phyloP scores from a whole-genome alignment of 2,113 vertebrate genomes.

The Talpa occidentalis region DNA sequence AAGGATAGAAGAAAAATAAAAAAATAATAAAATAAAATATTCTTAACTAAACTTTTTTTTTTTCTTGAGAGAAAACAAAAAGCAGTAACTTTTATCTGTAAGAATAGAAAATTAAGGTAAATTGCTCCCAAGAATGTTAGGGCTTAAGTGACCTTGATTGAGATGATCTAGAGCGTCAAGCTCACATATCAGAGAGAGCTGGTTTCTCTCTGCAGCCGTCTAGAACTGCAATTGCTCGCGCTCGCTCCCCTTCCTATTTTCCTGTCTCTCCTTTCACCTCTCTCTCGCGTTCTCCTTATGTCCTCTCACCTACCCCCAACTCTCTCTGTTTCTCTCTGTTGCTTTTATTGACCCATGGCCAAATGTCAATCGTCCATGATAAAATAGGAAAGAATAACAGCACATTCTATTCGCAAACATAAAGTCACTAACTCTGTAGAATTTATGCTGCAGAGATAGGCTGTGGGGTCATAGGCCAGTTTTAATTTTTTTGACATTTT shows the following conservation, averaged over 20 bases:
- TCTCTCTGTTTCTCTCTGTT: not conserved
- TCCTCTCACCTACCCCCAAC: too few relatives aligned
- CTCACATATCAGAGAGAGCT: not conserved
- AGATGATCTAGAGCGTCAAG: constrained; percentile 47
- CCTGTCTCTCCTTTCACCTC: too few relatives aligned
- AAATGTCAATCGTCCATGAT: constrained; percentile 54
- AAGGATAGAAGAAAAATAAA: constrained; percentile 45
- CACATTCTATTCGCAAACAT: constrained; percentile 15
- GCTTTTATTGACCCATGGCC: not conserved
- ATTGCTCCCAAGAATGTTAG: not conserved
- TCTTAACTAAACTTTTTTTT: constrained; percentile 25
- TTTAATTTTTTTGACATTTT: not conserved
- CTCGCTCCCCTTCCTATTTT: not conserved
- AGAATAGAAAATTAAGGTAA: constrained; percentile 14
- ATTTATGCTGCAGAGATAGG: not conserved
- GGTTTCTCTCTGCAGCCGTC: constrained; percentile 43
- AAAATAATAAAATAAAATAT: not conserved
- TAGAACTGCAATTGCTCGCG: not conserved
- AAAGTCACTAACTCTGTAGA: constrained; percentile 24
- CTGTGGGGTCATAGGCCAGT: not conserved
- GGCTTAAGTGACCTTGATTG: constrained; percentile 64
- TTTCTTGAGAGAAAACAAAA: not conserved
- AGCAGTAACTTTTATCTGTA: not conserved
- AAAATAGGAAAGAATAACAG: constrained; percentile 30
- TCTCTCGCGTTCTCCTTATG: too few relatives aligned